A percentile compares a stretch with the other conserved stretches of the same genome.
These are phyloP conservation scores for Ceramica pisi DNA, from an alignment of 2,888 invertebrate species.

Conservation along the genomic window DNA sequence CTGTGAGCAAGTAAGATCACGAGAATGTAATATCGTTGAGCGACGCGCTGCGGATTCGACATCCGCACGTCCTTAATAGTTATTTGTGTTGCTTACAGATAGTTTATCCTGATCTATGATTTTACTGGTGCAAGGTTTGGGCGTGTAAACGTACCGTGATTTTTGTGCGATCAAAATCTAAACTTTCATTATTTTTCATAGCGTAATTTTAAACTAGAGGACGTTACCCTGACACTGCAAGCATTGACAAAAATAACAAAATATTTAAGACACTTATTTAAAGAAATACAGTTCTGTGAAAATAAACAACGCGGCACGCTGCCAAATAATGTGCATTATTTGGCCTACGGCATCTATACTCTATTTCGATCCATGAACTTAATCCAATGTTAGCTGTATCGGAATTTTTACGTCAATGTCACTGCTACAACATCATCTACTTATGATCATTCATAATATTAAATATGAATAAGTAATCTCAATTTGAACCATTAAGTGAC, in stretches of 20 bases:
- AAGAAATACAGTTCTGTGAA: constrained; percentile 66
- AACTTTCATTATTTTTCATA: not conserved
- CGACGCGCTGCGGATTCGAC: not conserved
- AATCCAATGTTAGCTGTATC: constrained; percentile 54
- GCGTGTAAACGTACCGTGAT: no score
- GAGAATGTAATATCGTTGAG: not conserved
- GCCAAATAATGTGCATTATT: constrained; percentile 59
- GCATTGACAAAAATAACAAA: constrained; percentile 24
- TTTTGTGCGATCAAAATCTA: not conserved
- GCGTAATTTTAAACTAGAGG: constrained; percentile 11
- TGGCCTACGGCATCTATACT: constrained; percentile 42
- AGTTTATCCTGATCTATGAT: no score
- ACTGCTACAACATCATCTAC: constrained; percentile 35
- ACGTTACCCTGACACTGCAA: constrained; percentile 41
- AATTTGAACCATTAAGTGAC: not conserved
- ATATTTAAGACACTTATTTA: constrained; percentile 20
- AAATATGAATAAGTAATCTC: not conserved
- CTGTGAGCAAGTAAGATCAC: no score
- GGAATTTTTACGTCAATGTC: constrained; percentile 57
- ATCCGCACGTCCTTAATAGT: not conserved
- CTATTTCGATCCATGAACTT: constrained; percentile 56
- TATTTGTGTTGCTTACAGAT: not conserved
- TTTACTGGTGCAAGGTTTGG: no score
- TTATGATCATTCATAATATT: not conserved
- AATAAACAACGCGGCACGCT: constrained; percentile 57